A percentile compares a stretch with the other conserved stretches of the same genome.
These are phyloP conservation scores for Poeciliopsis paucimaculata DNA, from an alignment of 2,797 vertebrate genomes.

Conservation along the genomic window DNA sequence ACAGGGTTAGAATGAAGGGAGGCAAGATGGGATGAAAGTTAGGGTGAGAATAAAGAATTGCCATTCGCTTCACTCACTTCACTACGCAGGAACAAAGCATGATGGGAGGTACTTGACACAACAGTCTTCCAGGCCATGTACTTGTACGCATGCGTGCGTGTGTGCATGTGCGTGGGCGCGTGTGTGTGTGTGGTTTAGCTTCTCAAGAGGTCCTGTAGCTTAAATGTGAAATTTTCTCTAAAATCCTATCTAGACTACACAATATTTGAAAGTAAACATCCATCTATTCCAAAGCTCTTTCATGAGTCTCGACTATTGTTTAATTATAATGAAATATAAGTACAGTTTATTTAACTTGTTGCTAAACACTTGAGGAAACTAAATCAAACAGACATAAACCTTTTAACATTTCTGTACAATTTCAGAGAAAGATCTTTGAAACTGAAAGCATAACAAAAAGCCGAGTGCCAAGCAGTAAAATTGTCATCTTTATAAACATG, in stretches of 20 bases:
- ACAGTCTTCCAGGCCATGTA: constrained; percentile 95
- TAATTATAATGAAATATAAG: background rate
- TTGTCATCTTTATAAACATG: constrained; percentile 20
- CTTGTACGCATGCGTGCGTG: constrained; percentile 40
- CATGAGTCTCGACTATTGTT: background rate
- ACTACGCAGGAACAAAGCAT: constrained; percentile 93
- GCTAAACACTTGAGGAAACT: background rate
- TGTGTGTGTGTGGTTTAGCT: constrained; percentile 43
- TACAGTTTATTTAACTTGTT: background rate
- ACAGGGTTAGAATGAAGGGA: constrained; percentile 83
- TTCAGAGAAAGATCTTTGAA: constrained; percentile 3
- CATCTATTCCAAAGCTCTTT: background rate
- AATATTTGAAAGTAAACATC: background rate
- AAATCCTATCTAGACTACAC: constrained; percentile 11
- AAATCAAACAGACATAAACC: background rate
- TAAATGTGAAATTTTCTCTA: constrained; percentile 28
- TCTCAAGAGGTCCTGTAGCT: constrained; percentile 36
- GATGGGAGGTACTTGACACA: constrained; percentile 98
- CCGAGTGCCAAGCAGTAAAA: background rate
- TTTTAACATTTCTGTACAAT: background rate
- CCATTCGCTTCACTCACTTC: constrained; percentile 93
- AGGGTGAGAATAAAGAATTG: constrained; percentile 92
- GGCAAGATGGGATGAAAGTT: constrained; percentile 82
- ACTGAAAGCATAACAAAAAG: constrained; percentile 4
- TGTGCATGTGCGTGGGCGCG: background rate